Evolutionary conservation across 2,113 vertebrate species (phyloP), one percentile per base, ranked within the genome.

Genomic region (Pterophyllum scalare): DNA sequence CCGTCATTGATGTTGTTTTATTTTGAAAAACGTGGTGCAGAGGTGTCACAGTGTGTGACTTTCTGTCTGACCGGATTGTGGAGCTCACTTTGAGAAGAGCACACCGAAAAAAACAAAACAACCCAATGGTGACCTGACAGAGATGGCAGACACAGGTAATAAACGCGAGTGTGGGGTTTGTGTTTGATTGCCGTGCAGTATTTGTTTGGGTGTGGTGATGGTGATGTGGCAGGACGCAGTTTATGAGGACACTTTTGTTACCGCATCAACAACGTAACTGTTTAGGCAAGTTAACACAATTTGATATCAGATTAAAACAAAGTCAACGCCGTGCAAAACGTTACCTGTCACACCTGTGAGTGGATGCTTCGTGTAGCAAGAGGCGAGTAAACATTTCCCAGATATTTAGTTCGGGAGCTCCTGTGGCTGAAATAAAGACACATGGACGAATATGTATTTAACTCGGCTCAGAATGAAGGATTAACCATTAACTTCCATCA

Each of bases 141-240:
- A 79, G 46, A 93, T 93, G 94, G 54, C 81, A 33, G 17, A 43
- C 19, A 28, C 90, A 93, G 93, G 93, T 94, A 91, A 86, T 43
- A 7, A 5, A 28, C 0, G 1, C 3, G 1, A 1, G 19, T 49
- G 15, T 8, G 14, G 6, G 35, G 3, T 11, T 46, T 49, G 22
- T 1, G 9, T 60, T 46, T 20, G 19, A n/a, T 6, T n/a, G 14
- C 13, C 57, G 49, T 2, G 31, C 43, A 52, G 43, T 72, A 13
- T 62, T 56, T 77, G 61, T 86, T 49, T 56, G 43, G 85, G 81
- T 82, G 33, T 33, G 31, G 31, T 6, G 31, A 11, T 49, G 13
- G 24, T 5, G 35, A n/a, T 8, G 64, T 54, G 70, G 11, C 65
- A 54, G 24, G 19, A 54, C 28, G 28, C 49, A 24, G 40, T 8